Conservation (phyloP, 2,797 vertebrate species). For the Pristis pectinata region DNA sequence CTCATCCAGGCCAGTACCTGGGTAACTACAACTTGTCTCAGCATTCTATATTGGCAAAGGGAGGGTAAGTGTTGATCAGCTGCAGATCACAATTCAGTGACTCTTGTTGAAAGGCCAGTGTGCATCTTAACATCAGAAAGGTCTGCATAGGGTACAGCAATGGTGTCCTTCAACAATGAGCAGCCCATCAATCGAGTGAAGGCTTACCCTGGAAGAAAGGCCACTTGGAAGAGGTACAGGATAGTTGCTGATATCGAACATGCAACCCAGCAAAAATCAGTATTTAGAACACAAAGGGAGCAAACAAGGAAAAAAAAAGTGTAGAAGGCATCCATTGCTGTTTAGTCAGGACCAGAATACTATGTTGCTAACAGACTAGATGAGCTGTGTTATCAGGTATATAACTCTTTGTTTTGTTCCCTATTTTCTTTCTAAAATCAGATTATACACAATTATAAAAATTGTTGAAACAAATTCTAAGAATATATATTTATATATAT, state of each 20-base stretch:
- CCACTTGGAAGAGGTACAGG: not conserved
- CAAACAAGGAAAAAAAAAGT: not conserved
- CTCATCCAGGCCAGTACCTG: not conserved
- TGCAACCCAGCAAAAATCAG: not conserved
- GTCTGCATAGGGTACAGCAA: not conserved
- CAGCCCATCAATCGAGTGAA: not conserved
- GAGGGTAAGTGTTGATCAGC: not conserved
- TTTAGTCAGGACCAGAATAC: not conserved
- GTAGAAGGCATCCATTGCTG: not conserved
- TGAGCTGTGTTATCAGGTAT: constrained; percentile 43
- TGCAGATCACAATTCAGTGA: not conserved
- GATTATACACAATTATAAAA: constrained; percentile 32
- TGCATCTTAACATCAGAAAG: not conserved
- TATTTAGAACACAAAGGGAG: not conserved
- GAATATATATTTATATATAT: constrained; percentile 28
- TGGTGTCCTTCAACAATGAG: not conserved
- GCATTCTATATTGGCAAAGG: not conserved
- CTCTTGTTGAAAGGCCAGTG: not conserved
- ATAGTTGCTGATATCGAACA: not conserved
- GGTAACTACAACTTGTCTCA: not conserved
- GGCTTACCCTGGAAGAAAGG: not conserved
- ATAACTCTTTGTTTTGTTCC: constrained; percentile 51
- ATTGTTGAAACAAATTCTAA: constrained; percentile 10
- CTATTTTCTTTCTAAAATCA: constrained; percentile 32
- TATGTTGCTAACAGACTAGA: not conserved